phyloP scores from a whole-genome alignment of 2,113 vertebrate species.

The Semnornis frantzii region DNA sequence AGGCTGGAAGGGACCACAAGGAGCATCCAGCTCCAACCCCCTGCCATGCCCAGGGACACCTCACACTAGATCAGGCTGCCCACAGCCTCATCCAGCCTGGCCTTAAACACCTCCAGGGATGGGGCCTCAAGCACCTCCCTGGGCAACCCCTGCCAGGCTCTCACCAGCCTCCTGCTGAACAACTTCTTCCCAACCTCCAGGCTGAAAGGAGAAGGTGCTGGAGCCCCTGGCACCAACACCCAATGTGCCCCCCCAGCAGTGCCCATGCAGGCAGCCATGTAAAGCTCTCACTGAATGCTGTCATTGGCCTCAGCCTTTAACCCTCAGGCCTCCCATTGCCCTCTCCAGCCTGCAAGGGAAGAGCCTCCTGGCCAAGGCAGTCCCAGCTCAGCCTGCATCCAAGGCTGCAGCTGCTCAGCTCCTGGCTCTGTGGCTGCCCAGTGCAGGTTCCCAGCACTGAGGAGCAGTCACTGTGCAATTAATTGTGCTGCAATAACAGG shows the following conservation, averaged over 20 bases:
- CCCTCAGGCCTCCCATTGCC: neutral
- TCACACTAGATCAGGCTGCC: too few relatives aligned
- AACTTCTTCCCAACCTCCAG: too few relatives aligned
- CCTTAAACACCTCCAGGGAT: too few relatives aligned
- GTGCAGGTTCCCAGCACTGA: too few relatives aligned
- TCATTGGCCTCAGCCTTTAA: neutral
- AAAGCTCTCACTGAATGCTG: neutral
- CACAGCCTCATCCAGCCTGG: too few relatives aligned
- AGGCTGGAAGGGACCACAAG: too few relatives aligned
- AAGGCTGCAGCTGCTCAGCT: neutral
- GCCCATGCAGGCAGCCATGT: neutral
- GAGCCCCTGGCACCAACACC: neutral
- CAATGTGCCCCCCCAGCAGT: neutral
- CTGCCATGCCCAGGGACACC: too few relatives aligned
- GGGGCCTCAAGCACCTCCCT: too few relatives aligned
- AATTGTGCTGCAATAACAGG: constrained; percentile 39
- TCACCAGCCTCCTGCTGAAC: too few relatives aligned
- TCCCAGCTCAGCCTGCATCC: neutral
- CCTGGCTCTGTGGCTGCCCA: too few relatives aligned
- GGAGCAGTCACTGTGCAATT: neutral
- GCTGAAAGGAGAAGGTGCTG: neutral
- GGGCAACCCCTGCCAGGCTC: too few relatives aligned
- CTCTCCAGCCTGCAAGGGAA: neutral
- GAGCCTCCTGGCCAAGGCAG: neutral
- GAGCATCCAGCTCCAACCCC: too few relatives aligned